Conservation (phyloP, 2,797 vertebrate species). For the Labroides dimidiatus region DNA sequence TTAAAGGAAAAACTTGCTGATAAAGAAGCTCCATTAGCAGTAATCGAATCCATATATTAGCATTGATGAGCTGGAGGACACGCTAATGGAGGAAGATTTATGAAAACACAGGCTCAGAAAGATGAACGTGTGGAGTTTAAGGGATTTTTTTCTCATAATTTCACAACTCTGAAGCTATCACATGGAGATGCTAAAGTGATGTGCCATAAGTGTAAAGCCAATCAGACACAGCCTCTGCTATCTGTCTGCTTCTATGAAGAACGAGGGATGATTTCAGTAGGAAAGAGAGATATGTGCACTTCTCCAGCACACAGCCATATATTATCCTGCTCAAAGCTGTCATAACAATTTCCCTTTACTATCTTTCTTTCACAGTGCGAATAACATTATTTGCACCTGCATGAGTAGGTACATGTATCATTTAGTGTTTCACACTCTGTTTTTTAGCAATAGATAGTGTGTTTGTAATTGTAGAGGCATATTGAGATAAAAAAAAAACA, state of each 20-base stretch:
- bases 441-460: constrained; percentile 4
- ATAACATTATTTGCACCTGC: constrained; percentile 1
- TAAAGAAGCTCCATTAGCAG: constrained; percentile 37
- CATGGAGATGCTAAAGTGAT: constrained; percentile 1
- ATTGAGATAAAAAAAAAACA: too few species aligned
- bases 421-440: neutral
- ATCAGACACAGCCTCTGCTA: constrained; percentile 17
- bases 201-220: constrained; percentile 15
- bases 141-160: constrained; percentile 5
- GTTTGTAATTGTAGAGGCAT: constrained; percentile 16
- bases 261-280: constrained; percentile 4
- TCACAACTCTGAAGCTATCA: neutral
- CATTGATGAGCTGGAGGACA: constrained; percentile 48
- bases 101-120: constrained; percentile 22
- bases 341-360: neutral
- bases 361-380: neutral
- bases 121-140: neutral
- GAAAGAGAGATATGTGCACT: constrained; percentile 11
- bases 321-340: neutral
- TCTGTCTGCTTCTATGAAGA: constrained; percentile 20
- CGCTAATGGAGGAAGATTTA: constrained; percentile 49
- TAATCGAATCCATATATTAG: constrained; percentile 59
- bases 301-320: constrained; percentile 1
- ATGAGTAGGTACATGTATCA: constrained; percentile 1
- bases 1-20: constrained; percentile 14